Evolutionary conservation across 2,888 invertebrate species (phyloP), one percentile per base, ranked within the genome.

Genomic region (Eupithecia abbreviata): DNA sequence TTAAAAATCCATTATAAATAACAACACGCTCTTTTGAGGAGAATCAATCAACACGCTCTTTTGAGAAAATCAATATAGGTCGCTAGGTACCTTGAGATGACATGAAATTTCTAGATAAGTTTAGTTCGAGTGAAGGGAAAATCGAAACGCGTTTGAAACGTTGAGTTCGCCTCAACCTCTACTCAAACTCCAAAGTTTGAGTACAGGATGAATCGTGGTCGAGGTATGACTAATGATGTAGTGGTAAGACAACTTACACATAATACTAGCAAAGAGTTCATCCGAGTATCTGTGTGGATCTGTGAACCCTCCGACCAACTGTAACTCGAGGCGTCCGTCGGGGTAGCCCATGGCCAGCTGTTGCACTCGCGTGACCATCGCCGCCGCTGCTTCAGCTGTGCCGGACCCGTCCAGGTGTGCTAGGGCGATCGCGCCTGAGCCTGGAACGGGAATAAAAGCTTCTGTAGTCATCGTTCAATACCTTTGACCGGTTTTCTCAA

Each of bases 281-380:
- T 98, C 98, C 10, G 98, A 98, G 90, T 97, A 98, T 83, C 97
- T 96, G 85, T 97, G 97, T 4, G 97, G 96, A 93, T 99, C 99
- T 79, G 97, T 97, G 93, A 98, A 99, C 67, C 98, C 99, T 77
- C 99, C 99, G 82, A 98, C 97, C 79, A 99, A 95, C 90, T 98
- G 98, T 83, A 99, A 95, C 92, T 99, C 98, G 74, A 98, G 96
- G 83, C 98, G 96, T 66, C 98, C 98, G 89, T 98, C 98, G 2
- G 98, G 98, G 92, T 97, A 98, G 58, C 98, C 98, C 65, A 97
- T 95, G 7, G 98, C 97, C 78, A 98, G 93, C 87, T 98, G 98
- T 88, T 98, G 98, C n/a, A 98, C 97, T 84, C 97, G 96, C 74
- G 97, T 96, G 62, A 98, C 96, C 97, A 98, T 98, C 65, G 97